phyloP scores from a whole-genome alignment of 2,113 vertebrate genomes.

The Bothrops jararaca region DNA sequence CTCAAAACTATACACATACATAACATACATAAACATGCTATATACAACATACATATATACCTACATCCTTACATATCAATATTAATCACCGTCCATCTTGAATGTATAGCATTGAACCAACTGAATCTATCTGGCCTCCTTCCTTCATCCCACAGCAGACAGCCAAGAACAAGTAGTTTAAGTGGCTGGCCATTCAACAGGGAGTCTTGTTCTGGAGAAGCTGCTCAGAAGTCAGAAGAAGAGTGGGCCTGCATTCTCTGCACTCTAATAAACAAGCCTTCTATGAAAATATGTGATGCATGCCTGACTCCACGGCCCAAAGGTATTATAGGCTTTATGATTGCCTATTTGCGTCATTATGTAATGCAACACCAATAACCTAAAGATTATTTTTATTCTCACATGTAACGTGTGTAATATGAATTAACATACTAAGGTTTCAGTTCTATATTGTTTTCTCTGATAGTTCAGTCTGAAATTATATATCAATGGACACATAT shows the following conservation, averaged over 20 bases:
- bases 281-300: conserved; percentile 78
- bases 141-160: conserved; percentile 67
- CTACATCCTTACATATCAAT: no score
- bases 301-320: conserved; percentile 81
- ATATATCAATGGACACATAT: not conserved
- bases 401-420: not conserved
- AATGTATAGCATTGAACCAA: not conserved
- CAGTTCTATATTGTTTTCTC: not conserved
- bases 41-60: no score
- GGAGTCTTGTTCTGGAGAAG: conserved; percentile 50
- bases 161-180: conserved; percentile 74
- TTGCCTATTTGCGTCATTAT: conserved; percentile 12
- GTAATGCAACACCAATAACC: not conserved
- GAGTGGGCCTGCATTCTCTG: conserved; percentile 85
- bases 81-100: no score
- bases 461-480: not conserved
- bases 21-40: no score
- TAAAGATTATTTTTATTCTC: conserved; percentile 15
- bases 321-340: conserved; percentile 68
- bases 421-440: not conserved
- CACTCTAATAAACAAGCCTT: conserved; percentile 84
- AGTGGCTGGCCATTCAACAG: conserved; percentile 69
- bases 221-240: conserved; percentile 78
- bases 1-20: no score
- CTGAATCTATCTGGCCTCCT: conserved; percentile 19